phyloP scores from a whole-genome alignment of 1,140 invertebrate species.

The Dolichoris vasculosae region DNA sequence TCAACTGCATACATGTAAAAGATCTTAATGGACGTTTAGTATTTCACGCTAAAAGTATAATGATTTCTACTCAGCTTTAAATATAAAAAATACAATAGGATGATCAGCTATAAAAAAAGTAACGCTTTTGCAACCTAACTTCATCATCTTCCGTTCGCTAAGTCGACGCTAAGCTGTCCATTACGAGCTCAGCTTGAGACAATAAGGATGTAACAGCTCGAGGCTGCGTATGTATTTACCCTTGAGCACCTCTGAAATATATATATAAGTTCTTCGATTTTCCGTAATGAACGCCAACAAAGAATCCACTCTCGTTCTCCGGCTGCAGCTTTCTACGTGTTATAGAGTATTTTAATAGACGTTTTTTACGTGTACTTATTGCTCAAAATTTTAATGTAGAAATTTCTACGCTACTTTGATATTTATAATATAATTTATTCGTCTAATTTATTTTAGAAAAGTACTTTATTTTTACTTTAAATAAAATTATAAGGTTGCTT shows the following conservation, averaged over 20 bases:
- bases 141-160: background rate
- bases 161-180: conserved; percentile 14
- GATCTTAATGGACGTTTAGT: background rate
- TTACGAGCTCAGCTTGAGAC: background rate
- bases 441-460: background rate
- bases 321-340: background rate
- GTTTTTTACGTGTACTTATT: background rate
- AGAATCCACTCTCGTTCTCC: background rate
- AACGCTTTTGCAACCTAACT: background rate
- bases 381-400: background rate
- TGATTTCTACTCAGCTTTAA: background rate
- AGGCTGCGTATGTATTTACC: background rate
- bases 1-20: background rate
- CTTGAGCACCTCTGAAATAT: background rate
- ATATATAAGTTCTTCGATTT: conserved; percentile 29
- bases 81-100: background rate
- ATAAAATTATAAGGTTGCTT: too few species aligned
- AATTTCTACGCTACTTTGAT: background rate
- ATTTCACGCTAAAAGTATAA: background rate
- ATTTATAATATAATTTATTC: background rate
- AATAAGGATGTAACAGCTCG: background rate
- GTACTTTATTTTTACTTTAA: too few species aligned
- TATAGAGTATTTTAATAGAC: background rate
- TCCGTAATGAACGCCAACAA: conserved; percentile 3
- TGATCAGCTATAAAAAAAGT: conserved; percentile 14